Evolutionary conservation across 2,113 vertebrate species (phyloP).

Genomic region (Rattus rattus): DNA sequence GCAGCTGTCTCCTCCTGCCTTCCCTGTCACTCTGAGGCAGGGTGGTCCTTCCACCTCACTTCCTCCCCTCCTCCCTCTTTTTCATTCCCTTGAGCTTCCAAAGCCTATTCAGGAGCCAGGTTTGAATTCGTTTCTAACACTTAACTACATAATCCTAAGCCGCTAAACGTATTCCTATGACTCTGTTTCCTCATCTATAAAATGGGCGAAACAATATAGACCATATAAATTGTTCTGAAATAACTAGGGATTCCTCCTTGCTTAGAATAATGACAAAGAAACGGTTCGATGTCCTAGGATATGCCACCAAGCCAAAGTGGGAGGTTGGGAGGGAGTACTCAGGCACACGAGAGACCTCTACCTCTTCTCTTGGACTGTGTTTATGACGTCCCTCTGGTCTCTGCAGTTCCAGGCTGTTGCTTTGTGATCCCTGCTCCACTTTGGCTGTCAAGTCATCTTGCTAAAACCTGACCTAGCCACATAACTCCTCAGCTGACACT

Average conservation of each 20-base stretch:
- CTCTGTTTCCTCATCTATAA: conserved; percentile 59
- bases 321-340: neutral
- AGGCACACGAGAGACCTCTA: neutral
- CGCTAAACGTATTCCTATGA: conserved; percentile 37
- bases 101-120: conserved; percentile 20
- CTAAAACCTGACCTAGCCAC: conserved; percentile 37
- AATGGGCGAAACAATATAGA: conserved; percentile 15
- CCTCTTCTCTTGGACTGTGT: neutral
- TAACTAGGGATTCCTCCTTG: conserved; percentile 24
- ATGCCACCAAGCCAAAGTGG: neutral
- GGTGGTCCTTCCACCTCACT: neutral
- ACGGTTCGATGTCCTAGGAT: neutral
- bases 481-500: conserved; percentile 5
- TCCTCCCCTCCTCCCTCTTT: neutral
- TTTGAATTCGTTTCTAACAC: conserved; percentile 38
- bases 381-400: conserved; percentile 1
- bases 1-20: conserved; percentile 51
- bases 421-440: conserved; percentile 16
- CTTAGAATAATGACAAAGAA: conserved; percentile 29
- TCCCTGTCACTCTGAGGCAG: conserved; percentile 21
- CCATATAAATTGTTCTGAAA: neutral
- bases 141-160: neutral
- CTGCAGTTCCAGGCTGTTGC: neutral
- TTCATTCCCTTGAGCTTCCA: neutral
- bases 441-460: conserved; percentile 26